These are phyloP conservation scores for Drosophila acutilabella DNA, from an alignment of 2,888 invertebrate genomes.

Conservation along the genomic window DNA sequence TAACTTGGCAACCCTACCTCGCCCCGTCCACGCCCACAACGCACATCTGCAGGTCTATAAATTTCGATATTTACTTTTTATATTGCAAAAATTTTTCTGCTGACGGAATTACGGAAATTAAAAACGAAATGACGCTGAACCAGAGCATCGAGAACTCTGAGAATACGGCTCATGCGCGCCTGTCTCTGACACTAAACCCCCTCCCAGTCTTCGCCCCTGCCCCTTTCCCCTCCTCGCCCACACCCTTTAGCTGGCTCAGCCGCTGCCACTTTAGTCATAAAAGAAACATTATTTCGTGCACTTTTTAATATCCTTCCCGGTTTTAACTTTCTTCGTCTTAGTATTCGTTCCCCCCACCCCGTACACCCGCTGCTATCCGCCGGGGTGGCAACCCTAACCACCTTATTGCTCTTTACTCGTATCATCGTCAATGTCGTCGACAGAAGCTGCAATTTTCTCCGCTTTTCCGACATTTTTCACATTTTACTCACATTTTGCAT, in stretches of 20 bases:
- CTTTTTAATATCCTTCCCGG: constrained; percentile 85
- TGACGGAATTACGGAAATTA: constrained; percentile 85
- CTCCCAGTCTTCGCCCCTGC: neutral
- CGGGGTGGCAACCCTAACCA: neutral
- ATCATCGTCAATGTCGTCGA: constrained; percentile 38
- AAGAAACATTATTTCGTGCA: constrained; percentile 77
- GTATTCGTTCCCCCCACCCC: constrained; percentile 13
- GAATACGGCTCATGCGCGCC: constrained; percentile 71
- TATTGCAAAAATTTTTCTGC: constrained; percentile 85
- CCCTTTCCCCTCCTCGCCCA: neutral
- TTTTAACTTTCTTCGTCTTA: constrained; percentile 72
- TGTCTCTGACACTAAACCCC: constrained; percentile 63
- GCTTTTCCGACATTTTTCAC: constrained; percentile 38
- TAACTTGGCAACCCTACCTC: constrained; percentile 45
- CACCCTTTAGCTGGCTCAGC: constrained; percentile 30
- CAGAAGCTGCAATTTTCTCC: constrained; percentile 19
- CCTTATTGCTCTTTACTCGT: constrained; percentile 7
- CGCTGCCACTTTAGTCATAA: constrained; percentile 79
- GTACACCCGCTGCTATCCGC: neutral
- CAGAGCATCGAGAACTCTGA: constrained; percentile 27
- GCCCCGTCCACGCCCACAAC: constrained; percentile 16
- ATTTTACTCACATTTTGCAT: constrained; percentile 76
- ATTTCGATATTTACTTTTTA: constrained; percentile 85
- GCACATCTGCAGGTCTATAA: constrained; percentile 84
- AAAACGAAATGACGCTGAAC: constrained; percentile 83